Percentiles rank a stretch among this genome's conserved stretches.
Conservation (phyloP, 2,113 vertebrate genomes). For the Solea senegalensis region DNA sequence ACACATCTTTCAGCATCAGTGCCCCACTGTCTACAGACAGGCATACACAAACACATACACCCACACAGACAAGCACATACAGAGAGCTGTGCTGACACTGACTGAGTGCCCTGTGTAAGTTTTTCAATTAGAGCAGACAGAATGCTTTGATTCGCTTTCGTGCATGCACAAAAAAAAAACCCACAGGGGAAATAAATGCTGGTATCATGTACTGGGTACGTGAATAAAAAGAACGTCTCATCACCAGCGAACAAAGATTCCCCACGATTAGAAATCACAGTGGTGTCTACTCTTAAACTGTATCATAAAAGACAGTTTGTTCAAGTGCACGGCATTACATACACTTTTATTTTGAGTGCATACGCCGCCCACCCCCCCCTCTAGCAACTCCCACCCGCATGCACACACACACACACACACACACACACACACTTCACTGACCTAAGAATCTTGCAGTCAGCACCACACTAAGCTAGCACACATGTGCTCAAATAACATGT, state of each 20-base stretch:
- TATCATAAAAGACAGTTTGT: constrained; percentile 44
- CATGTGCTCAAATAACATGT: constrained; percentile 76
- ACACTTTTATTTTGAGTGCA: constrained; percentile 66
- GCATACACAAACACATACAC: constrained; percentile 56
- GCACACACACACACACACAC: constrained; percentile 23
- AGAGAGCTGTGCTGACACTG: constrained; percentile 37
- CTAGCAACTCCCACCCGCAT: not conserved
- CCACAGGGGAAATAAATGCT: constrained; percentile 19
- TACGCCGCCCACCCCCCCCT: not conserved
- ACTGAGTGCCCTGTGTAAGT: constrained; percentile 51
- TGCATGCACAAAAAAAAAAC: constrained; percentile 4
- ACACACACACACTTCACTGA: constrained; percentile 48
- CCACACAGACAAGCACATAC: constrained; percentile 44
- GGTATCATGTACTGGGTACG: constrained; percentile 41
- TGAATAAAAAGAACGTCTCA: constrained; percentile 46
- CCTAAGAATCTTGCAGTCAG: constrained; percentile 65
- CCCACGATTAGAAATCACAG: constrained; percentile 34
- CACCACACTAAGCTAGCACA: constrained; percentile 54
- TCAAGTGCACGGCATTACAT: constrained; percentile 25
- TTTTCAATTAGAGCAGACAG: constrained; percentile 57
- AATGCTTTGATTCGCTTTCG: constrained; percentile 54
- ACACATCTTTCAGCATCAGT: constrained; percentile 79
- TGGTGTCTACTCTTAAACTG: constrained; percentile 27
- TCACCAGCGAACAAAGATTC: constrained; percentile 35
- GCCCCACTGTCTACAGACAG: constrained; percentile 68